A percentile compares a stretch with the other conserved stretches of the same genome.
These are phyloP conservation scores for Chrosomus eos DNA, from an alignment of 2,797 vertebrate species.

Conservation along the genomic window DNA sequence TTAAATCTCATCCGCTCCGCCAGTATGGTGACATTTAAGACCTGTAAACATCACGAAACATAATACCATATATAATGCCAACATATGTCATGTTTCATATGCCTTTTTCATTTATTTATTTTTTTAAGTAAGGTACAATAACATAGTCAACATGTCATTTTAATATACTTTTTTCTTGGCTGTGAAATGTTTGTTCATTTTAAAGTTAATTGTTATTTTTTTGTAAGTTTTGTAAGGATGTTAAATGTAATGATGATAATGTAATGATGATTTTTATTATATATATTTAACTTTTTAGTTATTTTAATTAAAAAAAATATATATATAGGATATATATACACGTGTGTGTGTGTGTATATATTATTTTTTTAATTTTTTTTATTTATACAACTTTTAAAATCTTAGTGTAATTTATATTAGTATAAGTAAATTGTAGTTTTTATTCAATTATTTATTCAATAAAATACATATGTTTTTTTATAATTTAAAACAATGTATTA, in stretches of 20 bases:
- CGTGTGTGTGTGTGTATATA: no score
- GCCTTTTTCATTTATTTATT: neutral
- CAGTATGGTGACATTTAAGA: neutral
- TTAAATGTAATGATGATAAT: no score
- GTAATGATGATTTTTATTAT: no score
- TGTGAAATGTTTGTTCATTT: neutral
- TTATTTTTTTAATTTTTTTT: neutral
- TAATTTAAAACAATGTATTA: neutral
- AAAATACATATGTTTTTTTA: no score
- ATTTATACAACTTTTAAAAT: neutral
- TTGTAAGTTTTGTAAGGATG: neutral
- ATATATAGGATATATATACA: no score
- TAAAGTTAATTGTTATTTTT: no score
- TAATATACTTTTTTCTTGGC: neutral
- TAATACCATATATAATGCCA: neutral
- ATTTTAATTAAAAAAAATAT: neutral
- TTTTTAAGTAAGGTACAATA: neutral
- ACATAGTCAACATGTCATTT: neutral
- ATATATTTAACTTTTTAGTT: neutral
- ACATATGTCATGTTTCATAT: neutral
- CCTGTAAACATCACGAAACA: neutral
- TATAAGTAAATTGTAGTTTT: neutral
- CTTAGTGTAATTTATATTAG: neutral
- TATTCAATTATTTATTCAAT: neutral
- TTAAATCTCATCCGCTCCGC: neutral